Conservation (phyloP, 1,140 invertebrate species). For the Neuroterus valhalla region DNA sequence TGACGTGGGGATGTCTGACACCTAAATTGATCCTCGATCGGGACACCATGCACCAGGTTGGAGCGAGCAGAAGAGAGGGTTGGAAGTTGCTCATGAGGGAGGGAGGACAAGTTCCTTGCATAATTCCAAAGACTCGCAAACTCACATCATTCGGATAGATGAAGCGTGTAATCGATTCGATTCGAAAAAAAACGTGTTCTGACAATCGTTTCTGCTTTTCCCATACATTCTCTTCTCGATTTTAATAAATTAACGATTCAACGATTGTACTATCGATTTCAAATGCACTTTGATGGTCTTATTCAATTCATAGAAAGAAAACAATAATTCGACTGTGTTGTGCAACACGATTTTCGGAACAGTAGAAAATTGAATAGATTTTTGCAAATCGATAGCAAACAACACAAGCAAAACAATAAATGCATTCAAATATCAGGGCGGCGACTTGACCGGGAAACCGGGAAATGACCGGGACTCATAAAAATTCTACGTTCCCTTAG, state of each 20-base stretch:
- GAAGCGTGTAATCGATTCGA: slow-evolving; percentile 1
- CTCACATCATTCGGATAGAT: slow-evolving; percentile 52
- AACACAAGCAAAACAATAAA: too few species aligned
- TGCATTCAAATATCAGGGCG: too few species aligned
- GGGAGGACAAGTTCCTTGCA: slow-evolving; percentile 60
- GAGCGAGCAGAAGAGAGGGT: slow-evolving; percentile 28
- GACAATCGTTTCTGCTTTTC: not conserved
- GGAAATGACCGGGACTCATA: too few species aligned
- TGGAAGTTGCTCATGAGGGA: slow-evolving; percentile 35
- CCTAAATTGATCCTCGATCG: slow-evolving; percentile 71
- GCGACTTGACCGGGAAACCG: too few species aligned
- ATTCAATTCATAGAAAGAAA: too few species aligned
- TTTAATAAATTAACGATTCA: not conserved
- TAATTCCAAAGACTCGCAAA: slow-evolving; percentile 60
- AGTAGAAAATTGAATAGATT: too few species aligned
- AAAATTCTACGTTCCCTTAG: too few species aligned
- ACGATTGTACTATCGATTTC: not conserved
- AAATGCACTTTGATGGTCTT: too few species aligned
- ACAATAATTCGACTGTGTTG: too few species aligned
- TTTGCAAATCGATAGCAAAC: too few species aligned
- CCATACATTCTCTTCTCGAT: not conserved
- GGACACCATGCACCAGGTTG: slow-evolving; percentile 41
- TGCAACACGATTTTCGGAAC: too few species aligned
- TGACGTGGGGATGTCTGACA: slow-evolving; percentile 71
- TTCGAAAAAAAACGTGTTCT: not conserved